Percentiles rank a stretch among this genome's conserved stretches.
Evolutionary conservation across 1,140 invertebrate species (phyloP).

Genomic region (Calycopis cecrops): DNA sequence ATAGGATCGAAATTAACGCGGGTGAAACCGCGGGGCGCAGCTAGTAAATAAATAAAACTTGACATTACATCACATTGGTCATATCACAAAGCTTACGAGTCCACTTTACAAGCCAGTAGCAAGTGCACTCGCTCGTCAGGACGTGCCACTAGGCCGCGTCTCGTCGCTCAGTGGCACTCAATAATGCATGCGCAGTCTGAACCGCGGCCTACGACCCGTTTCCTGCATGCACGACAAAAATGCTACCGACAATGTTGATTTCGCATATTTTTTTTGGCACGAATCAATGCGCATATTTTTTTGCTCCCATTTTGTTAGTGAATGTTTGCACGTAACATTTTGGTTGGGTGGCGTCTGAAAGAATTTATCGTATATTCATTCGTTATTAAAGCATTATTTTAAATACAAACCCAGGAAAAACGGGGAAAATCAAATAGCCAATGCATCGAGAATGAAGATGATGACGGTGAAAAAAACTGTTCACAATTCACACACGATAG

Average conservation of each 20-base stretch:
- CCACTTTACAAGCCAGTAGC: slow-evolving; percentile 1
- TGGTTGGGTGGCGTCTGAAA: not conserved
- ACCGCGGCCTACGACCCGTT: slow-evolving; percentile 48
- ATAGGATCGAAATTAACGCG: too few species aligned
- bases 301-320: slow-evolving; percentile 14
- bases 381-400: too few species aligned
- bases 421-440: too few species aligned
- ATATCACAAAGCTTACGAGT: too few species aligned
- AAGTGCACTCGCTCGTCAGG: slow-evolving; percentile 26
- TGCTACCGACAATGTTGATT: slow-evolving; percentile 31
- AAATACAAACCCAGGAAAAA: too few species aligned
- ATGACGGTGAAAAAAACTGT: too few species aligned
- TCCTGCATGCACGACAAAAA: slow-evolving; percentile 42
- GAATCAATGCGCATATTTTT: slow-evolving; percentile 23
- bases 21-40: too few species aligned
- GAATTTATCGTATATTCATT: too few species aligned
- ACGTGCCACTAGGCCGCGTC: slow-evolving; percentile 33
- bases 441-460: too few species aligned
- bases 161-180: slow-evolving; percentile 67
- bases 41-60: too few species aligned
- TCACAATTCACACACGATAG: too few species aligned
- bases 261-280: slow-evolving; percentile 23
- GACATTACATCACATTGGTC: too few species aligned
- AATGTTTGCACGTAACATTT: slow-evolving; percentile 11
- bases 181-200: slow-evolving; percentile 56